A percentile compares a stretch with the other conserved stretches of the same genome.
Conservation (phyloP, 2,797 vertebrate genomes). For the Lepidocolaptes lacrymiger region DNA sequence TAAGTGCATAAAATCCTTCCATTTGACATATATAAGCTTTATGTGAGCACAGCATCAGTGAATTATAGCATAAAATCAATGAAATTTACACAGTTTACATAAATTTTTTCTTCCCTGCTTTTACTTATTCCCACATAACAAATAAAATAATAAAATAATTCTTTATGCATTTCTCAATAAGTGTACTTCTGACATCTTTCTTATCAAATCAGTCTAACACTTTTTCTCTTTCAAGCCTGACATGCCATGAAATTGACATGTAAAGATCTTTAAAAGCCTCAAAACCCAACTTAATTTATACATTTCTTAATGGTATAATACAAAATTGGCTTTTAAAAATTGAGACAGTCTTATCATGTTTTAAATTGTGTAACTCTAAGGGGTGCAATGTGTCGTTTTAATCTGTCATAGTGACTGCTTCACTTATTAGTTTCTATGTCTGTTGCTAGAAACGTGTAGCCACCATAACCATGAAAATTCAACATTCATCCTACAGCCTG, state of each 20-base stretch:
- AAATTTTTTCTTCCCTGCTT: not conserved
- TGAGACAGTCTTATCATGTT: not conserved
- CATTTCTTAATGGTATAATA: slow-evolving; percentile 21
- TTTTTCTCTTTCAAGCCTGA: slow-evolving; percentile 23
- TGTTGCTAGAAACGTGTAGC: not conserved
- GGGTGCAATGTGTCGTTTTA: not conserved
- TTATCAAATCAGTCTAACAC: slow-evolving; percentile 29
- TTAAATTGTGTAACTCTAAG: slow-evolving; percentile 26
- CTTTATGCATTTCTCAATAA: slow-evolving; percentile 21
- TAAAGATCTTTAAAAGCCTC: slow-evolving; percentile 42
- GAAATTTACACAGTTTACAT: not conserved
- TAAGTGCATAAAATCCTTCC: not conserved
- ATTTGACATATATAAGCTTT: not conserved
- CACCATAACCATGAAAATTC: not conserved
- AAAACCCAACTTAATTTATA: slow-evolving; percentile 26
- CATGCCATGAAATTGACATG: slow-evolving; percentile 17
- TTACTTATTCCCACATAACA: not conserved
- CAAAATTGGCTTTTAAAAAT: slow-evolving; percentile 38
- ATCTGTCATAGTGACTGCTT: not conserved
- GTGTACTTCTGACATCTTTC: not conserved
- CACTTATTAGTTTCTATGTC: not conserved
- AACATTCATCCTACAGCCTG: not conserved
- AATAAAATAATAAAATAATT: slow-evolving; percentile 2
- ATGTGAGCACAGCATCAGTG: not conserved
- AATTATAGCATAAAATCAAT: not conserved